phyloP scores from a whole-genome alignment of 2,888 invertebrate genomes.

The Archaeoteleia sp. region DNA sequence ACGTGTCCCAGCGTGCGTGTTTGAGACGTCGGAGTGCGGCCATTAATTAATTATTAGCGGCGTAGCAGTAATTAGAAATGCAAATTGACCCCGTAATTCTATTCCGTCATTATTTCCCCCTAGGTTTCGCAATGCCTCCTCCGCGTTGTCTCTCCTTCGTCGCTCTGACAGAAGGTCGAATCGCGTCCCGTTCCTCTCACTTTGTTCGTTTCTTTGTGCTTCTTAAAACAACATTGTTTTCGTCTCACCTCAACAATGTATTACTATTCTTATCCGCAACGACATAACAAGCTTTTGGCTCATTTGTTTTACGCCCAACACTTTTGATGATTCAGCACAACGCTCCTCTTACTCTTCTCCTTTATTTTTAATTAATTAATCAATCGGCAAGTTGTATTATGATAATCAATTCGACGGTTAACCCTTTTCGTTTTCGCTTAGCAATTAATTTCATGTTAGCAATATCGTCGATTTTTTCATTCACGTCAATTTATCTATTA shows the following conservation, averaged over 20 bases:
- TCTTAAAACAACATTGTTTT: constrained; percentile 52
- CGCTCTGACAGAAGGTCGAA: constrained; percentile 49
- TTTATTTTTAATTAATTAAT: constrained; percentile 36
- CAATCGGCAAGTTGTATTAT: constrained; percentile 33
- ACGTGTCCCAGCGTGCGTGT: constrained; percentile 45
- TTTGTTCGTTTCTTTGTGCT: constrained; percentile 28
- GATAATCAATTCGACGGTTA: constrained; percentile 31
- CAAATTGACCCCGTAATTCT: constrained; percentile 63
- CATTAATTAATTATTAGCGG: constrained; percentile 70
- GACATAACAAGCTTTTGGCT: constrained; percentile 45
- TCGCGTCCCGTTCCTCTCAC: constrained; percentile 44
- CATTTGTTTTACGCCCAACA: constrained; percentile 36
- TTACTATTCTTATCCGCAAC: constrained; percentile 46
- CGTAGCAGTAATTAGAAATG: constrained; percentile 67
- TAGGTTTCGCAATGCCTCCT: constrained; percentile 59
- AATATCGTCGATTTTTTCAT: no score
- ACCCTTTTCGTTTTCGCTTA: background rate
- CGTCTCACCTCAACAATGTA: constrained; percentile 46
- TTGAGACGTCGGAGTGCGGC: constrained; percentile 47
- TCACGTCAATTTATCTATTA: no score
- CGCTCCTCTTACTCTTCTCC: constrained; percentile 17
- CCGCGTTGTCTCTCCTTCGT: constrained; percentile 49
- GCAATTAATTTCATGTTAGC: constrained; percentile 1
- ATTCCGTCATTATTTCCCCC: constrained; percentile 60
- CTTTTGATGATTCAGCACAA: constrained; percentile 45